Conservation (phyloP, 2,797 vertebrate genomes). For the Trematomus bernacchii region DNA sequence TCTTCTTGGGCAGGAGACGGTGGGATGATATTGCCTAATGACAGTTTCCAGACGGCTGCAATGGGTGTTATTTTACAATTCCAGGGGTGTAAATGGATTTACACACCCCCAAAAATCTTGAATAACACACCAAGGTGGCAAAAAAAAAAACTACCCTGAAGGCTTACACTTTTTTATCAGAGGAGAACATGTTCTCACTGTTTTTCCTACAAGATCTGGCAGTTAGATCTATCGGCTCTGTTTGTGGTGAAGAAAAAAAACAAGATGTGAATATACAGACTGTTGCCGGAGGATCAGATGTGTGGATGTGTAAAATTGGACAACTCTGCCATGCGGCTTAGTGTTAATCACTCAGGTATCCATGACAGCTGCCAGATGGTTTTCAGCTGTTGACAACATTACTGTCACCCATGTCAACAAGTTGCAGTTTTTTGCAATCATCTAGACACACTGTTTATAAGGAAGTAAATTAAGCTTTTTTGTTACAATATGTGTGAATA, state of each 20-base stretch:
- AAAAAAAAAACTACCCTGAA: slow-evolving; percentile 8
- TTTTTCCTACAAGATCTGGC: slow-evolving; percentile 22
- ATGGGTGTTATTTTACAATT: slow-evolving; percentile 44
- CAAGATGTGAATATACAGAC: background rate
- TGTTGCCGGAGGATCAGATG: slow-evolving; percentile 16
- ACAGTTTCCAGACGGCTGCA: slow-evolving; percentile 32
- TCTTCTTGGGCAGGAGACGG: slow-evolving; percentile 28
- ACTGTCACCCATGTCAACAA: slow-evolving; percentile 27
- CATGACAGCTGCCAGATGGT: slow-evolving; percentile 19
- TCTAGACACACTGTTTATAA: background rate
- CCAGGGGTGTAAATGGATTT: slow-evolving; percentile 57
- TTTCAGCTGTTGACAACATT: slow-evolving; percentile 26
- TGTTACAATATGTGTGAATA: background rate
- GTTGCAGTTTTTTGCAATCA: slow-evolving; percentile 3
- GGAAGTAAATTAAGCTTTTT: background rate
- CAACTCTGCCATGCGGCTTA: background rate
- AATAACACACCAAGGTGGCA: slow-evolving; percentile 33
- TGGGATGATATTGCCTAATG: slow-evolving; percentile 37
- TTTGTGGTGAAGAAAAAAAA: slow-evolving; percentile 3
- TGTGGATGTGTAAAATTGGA: slow-evolving; percentile 22
- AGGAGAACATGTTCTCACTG: slow-evolving; percentile 14
- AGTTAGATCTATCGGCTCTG: slow-evolving; percentile 13
- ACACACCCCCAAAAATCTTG: slow-evolving; percentile 23
- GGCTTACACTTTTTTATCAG: slow-evolving; percentile 16
- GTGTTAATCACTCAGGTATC: slow-evolving; percentile 41